These are phyloP conservation scores for Erebia aethiops DNA, from an alignment of 2,888 invertebrate species.

Conservation along the genomic window DNA sequence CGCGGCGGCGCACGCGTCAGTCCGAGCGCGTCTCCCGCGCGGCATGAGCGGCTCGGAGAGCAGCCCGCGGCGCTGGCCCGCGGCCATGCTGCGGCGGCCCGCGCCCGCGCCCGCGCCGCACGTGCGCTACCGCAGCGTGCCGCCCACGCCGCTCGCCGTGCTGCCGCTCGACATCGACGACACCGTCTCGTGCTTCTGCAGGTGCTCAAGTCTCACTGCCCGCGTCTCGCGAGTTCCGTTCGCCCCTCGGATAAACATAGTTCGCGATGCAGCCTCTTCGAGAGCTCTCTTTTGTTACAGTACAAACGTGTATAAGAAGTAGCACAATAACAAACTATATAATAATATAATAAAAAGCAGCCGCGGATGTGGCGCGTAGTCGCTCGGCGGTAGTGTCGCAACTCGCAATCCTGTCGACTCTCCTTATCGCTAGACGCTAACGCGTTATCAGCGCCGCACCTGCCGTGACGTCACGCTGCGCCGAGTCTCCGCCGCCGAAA, in stretches of 20 bases:
- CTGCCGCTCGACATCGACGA: slow-evolving; percentile 85
- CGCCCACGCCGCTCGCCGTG: slow-evolving; percentile 44
- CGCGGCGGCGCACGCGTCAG: slow-evolving; percentile 43
- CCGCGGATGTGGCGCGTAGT: no score
- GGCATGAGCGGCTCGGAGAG: slow-evolving; percentile 57
- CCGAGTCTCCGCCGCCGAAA: not conserved
- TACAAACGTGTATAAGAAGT: no score
- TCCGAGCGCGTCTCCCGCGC: slow-evolving; percentile 38
- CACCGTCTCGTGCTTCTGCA: slow-evolving; percentile 64
- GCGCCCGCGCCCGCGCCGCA: slow-evolving; percentile 62
- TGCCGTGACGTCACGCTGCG: slow-evolving; percentile 11
- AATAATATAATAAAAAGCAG: no score
- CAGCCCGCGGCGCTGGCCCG: slow-evolving; percentile 63
- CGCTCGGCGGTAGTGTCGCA: not conserved
- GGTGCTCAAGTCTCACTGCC: not conserved
- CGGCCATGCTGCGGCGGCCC: slow-evolving; percentile 63
- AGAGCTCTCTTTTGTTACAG: no score
- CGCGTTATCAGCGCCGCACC: slow-evolving; percentile 13
- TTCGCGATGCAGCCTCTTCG: no score
- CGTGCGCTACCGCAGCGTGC: slow-evolving; percentile 72
- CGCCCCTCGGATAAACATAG: no score
- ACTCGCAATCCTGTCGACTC: not conserved
- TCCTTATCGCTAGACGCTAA: not conserved
- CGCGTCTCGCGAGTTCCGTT: no score
- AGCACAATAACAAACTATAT: no score